Percentiles rank a stretch among this genome's conserved stretches.
phyloP scores from a whole-genome alignment of 2,113 vertebrate species.

The Pantherophis guttatus region DNA sequence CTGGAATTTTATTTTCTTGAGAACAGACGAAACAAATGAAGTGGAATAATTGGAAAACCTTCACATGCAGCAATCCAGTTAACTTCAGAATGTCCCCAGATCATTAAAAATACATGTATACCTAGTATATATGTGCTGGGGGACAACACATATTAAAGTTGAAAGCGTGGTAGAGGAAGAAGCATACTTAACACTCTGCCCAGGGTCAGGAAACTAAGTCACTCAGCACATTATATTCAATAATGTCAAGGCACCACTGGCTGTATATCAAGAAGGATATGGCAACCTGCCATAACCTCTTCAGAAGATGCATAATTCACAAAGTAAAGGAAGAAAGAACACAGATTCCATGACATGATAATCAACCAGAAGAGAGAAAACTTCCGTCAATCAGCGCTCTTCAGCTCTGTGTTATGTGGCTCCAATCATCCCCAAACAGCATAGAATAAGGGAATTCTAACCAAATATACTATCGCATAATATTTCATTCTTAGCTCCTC shows the following conservation, averaged over 20 bases:
- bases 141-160: background rate
- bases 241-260: background rate
- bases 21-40: background rate
- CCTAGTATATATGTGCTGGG: background rate
- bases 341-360: background rate
- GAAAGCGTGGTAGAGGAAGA: background rate
- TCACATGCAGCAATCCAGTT: background rate
- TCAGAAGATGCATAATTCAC: background rate
- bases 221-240: background rate
- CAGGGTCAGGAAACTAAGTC: background rate
- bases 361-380: background rate
- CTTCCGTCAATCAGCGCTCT: background rate
- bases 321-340: background rate
- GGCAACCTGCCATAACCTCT: background rate
- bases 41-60: background rate
- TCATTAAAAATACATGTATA: background rate
- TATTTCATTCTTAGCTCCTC: background rate
- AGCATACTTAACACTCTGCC: background rate
- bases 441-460: background rate
- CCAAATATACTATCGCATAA: background rate
- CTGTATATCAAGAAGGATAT: background rate
- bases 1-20: background rate
- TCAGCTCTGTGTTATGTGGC: background rate
- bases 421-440: background rate
- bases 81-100: background rate